Evolutionary conservation across 2,888 invertebrate genomes (phyloP).

Genomic region (Patella ulyssiponensis): DNA sequence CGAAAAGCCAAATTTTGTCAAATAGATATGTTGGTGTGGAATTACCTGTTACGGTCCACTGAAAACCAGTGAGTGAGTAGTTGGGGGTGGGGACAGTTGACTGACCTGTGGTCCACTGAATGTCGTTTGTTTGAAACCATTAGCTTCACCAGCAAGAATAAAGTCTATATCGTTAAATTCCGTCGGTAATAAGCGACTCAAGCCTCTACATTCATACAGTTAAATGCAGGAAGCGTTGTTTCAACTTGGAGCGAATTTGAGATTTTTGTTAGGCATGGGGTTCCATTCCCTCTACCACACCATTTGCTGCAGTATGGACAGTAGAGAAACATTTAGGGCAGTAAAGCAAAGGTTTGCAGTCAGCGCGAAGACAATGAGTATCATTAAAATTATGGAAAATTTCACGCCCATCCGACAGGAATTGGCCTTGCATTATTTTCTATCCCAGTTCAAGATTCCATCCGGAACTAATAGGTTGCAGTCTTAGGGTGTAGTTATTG

Average conservation of each 20-base stretch:
- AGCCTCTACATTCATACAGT: background rate
- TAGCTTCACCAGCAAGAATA: background rate
- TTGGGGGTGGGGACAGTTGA: background rate
- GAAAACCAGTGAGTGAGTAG: background rate
- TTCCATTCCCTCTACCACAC: background rate
- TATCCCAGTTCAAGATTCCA: too few species aligned
- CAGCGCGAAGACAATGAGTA: background rate
- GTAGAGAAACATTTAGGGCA: conserved; percentile 6
- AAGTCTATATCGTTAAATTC: background rate
- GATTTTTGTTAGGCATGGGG: background rate
- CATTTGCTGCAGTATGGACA: background rate
- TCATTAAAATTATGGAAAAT: background rate
- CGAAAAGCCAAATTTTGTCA: background rate
- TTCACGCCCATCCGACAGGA: conserved; percentile 5
- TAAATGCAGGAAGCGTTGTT: background rate
- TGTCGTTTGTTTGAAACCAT: background rate
- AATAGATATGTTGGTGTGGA: background rate
- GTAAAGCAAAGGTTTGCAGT: background rate
- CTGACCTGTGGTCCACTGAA: background rate
- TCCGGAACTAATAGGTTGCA: too few species aligned
- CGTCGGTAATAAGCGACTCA: background rate
- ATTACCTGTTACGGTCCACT: conserved; percentile 2
- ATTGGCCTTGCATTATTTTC: background rate
- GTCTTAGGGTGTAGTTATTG: background rate
- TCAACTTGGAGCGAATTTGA: background rate